Percentiles rank a stretch among this genome's conserved stretches.
Evolutionary conservation across 2,888 invertebrate genomes (phyloP).

Genomic region (Dynastes hyllus): DNA sequence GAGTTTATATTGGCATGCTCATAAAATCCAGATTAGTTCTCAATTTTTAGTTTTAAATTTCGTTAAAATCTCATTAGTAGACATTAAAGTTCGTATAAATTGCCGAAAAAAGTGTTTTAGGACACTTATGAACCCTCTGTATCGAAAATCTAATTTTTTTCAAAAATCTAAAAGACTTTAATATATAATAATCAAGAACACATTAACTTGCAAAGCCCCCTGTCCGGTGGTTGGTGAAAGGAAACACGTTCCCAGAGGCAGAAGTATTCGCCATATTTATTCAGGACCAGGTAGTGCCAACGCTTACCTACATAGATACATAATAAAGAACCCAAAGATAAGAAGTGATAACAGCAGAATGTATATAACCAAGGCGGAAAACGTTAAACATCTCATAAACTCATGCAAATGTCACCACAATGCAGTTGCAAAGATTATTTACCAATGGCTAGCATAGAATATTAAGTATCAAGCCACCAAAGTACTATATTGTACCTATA

Average conservation of each 20-base stretch:
- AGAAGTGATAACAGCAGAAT: slow-evolving; percentile 53
- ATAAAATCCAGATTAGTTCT: no score
- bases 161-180: no score
- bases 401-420: slow-evolving; percentile 43
- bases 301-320: slow-evolving; percentile 43
- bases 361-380: slow-evolving; percentile 51
- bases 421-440: neutral
- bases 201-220: neutral
- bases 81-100: no score
- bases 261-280: slow-evolving; percentile 52
- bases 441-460: neutral
- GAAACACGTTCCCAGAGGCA: slow-evolving; percentile 42
- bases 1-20: no score
- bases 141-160: no score
- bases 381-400: slow-evolving; percentile 51
- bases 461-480: neutral
- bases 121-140: no score
- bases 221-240: neutral
- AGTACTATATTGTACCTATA: neutral
- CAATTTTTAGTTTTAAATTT: no score
- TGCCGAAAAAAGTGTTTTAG: no score
- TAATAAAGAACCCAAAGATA: slow-evolving; percentile 43
- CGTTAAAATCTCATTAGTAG: no score
- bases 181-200: neutral
- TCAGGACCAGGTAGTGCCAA: slow-evolving; percentile 6